A percentile compares a stretch with the other conserved stretches of the same genome.
These are phyloP conservation scores for Dasyurus viverrinus DNA, from an alignment of 2,113 vertebrate genomes.

Conservation along the genomic window DNA sequence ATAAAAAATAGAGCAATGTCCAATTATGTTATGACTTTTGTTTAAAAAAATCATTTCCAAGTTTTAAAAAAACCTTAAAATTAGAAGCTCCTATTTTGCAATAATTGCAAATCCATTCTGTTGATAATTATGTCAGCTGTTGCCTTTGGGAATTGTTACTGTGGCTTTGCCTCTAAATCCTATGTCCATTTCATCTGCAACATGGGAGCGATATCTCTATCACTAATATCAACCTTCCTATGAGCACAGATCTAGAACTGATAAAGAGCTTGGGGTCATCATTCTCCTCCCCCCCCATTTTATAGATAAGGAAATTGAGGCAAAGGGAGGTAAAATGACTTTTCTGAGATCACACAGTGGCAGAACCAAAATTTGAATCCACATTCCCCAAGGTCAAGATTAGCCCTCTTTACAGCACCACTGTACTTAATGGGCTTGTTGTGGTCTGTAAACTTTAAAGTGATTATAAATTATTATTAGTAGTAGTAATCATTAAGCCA, in stretches of 20 bases:
- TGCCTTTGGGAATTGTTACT: neutral
- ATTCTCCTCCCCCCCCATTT: neutral
- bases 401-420: neutral
- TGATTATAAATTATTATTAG: neutral
- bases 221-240: neutral
- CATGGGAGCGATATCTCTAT: neutral
- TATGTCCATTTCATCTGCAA: neutral
- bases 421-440: neutral
- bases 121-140: neutral
- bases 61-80: neutral
- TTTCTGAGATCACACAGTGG: neutral
- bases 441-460: neutral
- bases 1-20: slow-evolving; percentile 59
- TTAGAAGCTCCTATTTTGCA: neutral
- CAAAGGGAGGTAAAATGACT: neutral
- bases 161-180: neutral
- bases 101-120: neutral
- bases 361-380: neutral
- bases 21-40: slow-evolving; percentile 77
- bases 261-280: neutral
- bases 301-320: neutral
- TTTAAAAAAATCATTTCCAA: slow-evolving; percentile 70
- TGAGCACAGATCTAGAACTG: neutral
- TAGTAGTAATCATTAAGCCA: neutral
- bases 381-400: neutral